Base-by-base conservation (phyloP, 1,140 invertebrate species). In the Arion vulgaris region DNA sequence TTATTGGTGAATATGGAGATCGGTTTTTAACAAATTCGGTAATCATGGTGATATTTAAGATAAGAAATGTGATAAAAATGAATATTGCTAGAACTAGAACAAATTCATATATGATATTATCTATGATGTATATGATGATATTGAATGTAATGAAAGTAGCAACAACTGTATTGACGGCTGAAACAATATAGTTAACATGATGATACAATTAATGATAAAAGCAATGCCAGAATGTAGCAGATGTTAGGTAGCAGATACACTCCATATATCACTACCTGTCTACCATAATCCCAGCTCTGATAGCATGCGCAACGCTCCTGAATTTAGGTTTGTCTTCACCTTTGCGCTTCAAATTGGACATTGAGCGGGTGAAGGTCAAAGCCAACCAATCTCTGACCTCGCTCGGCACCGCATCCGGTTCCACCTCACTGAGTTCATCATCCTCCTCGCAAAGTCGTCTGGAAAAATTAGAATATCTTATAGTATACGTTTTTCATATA, bases 301-400 rank as follows among this genome's bases (percentile, higher is more conserved):
- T 99, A 82, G 97, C 98, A 90, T 99, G 97, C n/a, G 98, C 98
- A 78, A 99, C 98, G 68, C 97, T 97, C 76, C 96, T 95, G 93
- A 99, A 98, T 78, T 93, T 93, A 13, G 94, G 94, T 86, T 94
- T 94, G 69, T 94, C 94, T 81, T 92, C 92, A 19, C 89, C 90
- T 68, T 87, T 76, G 41, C 90, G 85, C 84, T 91, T 91, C 81
- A 91, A 88, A 78, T 92, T 92, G 85, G 88, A 91, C 89, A 92
- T 92, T 38, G 91, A 91, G 51, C 97, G 94, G 0, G 98, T 99
- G 93, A 99, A 99, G n/a, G 98, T 99, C 66, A 97, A 96, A 32
- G 98, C 97, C 88, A 99, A 91, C 98, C 98, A 99, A 92, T 99
- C 97, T 82, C 98, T 94, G 11, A 99, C 98, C 93, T 99, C 97